These are phyloP conservation scores for Morpho deidamia DNA, from an alignment of 2,888 invertebrate genomes.

Conservation along the genomic window DNA sequence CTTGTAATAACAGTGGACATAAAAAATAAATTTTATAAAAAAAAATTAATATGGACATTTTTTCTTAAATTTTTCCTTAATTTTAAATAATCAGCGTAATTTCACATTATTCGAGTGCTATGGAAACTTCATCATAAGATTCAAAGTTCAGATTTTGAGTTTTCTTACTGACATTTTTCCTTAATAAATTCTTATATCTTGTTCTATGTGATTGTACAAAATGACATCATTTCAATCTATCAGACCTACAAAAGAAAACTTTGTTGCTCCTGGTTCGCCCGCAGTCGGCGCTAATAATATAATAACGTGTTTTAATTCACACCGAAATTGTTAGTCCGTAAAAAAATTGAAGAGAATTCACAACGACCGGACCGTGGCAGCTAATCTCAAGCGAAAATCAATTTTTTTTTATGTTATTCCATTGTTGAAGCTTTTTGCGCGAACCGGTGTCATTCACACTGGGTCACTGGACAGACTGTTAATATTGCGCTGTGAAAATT, in stretches of 20 bases:
- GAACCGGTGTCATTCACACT: constrained; percentile 60
- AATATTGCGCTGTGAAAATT: neutral
- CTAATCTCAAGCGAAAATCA: constrained; percentile 53
- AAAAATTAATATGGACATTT: too few species aligned
- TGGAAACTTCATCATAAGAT: too few species aligned
- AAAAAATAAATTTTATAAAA: too few species aligned
- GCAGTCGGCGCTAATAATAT: constrained; percentile 17
- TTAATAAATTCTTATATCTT: neutral
- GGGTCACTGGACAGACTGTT: constrained; percentile 22
- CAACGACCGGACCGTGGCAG: constrained; percentile 42
- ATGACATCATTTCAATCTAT: constrained; percentile 8
- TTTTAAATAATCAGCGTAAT: too few species aligned
- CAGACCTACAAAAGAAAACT: constrained; percentile 4
- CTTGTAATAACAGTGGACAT: too few species aligned
- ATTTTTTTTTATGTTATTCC: constrained; percentile 45
- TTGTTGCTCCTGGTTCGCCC: constrained; percentile 1
- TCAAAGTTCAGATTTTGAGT: too few species aligned
- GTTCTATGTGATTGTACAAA: constrained; percentile 1
- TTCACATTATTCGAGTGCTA: too few species aligned
- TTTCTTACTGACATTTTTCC: neutral
- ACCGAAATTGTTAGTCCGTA: constrained; percentile 19
- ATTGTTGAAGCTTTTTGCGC: constrained; percentile 51
- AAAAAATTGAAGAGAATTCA: constrained; percentile 19
- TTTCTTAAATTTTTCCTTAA: too few species aligned
- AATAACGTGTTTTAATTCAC: constrained; percentile 23